Evolutionary conservation across 2,888 invertebrate species (phyloP).

Genomic region (Euplexia lucipara): DNA sequence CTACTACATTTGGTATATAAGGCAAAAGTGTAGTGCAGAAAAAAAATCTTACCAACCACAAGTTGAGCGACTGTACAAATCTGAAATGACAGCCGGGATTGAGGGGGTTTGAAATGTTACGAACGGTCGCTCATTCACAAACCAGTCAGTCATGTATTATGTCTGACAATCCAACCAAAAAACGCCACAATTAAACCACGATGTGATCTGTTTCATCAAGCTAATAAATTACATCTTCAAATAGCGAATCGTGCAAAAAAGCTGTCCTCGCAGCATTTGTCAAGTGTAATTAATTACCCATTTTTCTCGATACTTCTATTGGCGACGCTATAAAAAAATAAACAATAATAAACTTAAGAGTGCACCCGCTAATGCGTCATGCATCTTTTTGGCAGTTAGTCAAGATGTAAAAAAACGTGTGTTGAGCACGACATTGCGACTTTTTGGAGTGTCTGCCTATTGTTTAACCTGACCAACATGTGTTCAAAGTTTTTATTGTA

Average conservation of each 20-base stretch:
- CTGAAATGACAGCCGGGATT: too few relatives aligned
- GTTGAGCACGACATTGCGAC: conserved; percentile 51
- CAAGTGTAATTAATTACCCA: conserved; percentile 43
- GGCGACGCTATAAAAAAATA: conserved; percentile 20
- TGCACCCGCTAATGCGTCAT: conserved; percentile 52
- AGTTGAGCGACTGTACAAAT: too few relatives aligned
- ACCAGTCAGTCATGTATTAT: too few relatives aligned
- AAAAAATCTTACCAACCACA: too few relatives aligned
- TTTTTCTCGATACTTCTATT: conserved; percentile 50
- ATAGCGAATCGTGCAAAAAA: conserved; percentile 25
- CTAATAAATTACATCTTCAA: conserved; percentile 22
- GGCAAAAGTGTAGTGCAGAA: too few relatives aligned
- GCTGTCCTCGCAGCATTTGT: conserved; percentile 7
- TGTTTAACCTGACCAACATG: conserved; percentile 49
- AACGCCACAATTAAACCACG: conserved; percentile 13
- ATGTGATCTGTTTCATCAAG: conserved; percentile 12
- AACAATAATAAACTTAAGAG: conserved; percentile 40
- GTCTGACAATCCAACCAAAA: too few relatives aligned
- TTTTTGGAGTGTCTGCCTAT: conserved; percentile 53
- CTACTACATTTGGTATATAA: too few relatives aligned
- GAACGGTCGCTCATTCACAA: too few relatives aligned
- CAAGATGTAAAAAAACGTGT: conserved; percentile 55
- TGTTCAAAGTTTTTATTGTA: conserved; percentile 48
- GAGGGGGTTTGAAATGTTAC: too few relatives aligned
- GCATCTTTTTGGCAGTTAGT: conserved; percentile 55